phyloP scores from a whole-genome alignment of 2,888 invertebrate genomes.

The Drosophila vallismaia region DNA sequence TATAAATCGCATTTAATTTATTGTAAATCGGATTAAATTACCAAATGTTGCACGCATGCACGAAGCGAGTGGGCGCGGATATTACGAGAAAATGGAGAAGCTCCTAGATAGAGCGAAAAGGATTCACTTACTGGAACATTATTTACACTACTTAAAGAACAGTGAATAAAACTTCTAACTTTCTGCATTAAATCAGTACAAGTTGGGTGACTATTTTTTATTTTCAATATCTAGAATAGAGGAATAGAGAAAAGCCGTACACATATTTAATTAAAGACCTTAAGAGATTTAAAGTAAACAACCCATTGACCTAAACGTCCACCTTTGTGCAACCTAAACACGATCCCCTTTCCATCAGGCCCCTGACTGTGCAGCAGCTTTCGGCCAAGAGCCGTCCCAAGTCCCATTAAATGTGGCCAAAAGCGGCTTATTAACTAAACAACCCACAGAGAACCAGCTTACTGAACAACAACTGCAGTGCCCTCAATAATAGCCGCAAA shows the following conservation, averaged over 20 bases:
- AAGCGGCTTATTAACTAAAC: constrained; percentile 71
- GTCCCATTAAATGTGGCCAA: constrained; percentile 51
- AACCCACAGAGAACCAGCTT: constrained; percentile 9
- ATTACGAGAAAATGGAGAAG: not conserved
- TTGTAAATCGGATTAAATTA: constrained; percentile 83
- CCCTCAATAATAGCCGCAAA: constrained; percentile 13
- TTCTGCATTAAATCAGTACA: too few relatives aligned
- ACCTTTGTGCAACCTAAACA: not conserved
- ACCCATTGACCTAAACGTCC: constrained; percentile 7
- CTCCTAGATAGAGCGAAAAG: not conserved
- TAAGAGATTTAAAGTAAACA: not conserved
- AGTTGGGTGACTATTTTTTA: too few relatives aligned
- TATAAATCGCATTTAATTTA: constrained; percentile 82
- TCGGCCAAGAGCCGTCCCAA: constrained; percentile 27
- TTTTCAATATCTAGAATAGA: not conserved
- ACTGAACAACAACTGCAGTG: constrained; percentile 20
- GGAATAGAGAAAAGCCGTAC: not conserved
- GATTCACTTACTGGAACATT: not conserved
- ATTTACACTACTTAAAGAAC: too few relatives aligned
- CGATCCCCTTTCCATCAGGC: not conserved
- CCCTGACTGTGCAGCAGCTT: constrained; percentile 46
- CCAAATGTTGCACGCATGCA: constrained; percentile 75
- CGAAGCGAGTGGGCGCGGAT: constrained; percentile 19
- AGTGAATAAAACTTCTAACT: too few relatives aligned
- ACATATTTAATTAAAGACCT: constrained; percentile 9